Percentiles rank a stretch among this genome's conserved stretches.
These are phyloP conservation scores for Chaetodon auriga DNA, from an alignment of 2,113 vertebrate genomes.

Conservation along the genomic window DNA sequence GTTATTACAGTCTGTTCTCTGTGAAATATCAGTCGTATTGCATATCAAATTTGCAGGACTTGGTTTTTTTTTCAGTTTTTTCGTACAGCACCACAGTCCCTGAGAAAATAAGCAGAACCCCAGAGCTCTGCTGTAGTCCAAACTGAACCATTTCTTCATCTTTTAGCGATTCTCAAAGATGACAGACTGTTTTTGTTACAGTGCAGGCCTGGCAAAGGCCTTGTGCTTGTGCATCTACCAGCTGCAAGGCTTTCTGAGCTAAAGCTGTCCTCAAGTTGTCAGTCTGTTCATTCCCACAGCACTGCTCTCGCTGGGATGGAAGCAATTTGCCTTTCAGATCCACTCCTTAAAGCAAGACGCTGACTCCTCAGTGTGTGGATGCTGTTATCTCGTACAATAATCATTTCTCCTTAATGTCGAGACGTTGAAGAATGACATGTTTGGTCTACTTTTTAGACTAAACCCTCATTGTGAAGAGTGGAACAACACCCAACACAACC, in stretches of 20 bases:
- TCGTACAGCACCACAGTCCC: background rate
- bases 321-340: slow-evolving; percentile 51
- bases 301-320: slow-evolving; percentile 28
- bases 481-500: background rate
- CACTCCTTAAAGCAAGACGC: slow-evolving; percentile 2
- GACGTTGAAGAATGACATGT: background rate
- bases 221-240: slow-evolving; percentile 37
- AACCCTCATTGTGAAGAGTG: background rate
- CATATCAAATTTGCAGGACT: background rate
- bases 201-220: background rate
- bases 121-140: slow-evolving; percentile 1
- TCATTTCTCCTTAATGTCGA: background rate
- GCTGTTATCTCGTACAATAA: background rate
- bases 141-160: slow-evolving; percentile 26
- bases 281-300: slow-evolving; percentile 50
- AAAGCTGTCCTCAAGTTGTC: slow-evolving; percentile 46
- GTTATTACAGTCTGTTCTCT: background rate
- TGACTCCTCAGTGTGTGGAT: slow-evolving; percentile 9
- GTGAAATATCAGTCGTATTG: background rate
- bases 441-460: no score
- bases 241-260: slow-evolving; percentile 27
- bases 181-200: slow-evolving; percentile 43
- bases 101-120: background rate
- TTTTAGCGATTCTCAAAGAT: slow-evolving; percentile 26
- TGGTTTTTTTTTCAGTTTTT: background rate